These are phyloP conservation scores for Apamea monoglypha DNA, from an alignment of 2,888 invertebrate genomes.

Conservation along the genomic window DNA sequence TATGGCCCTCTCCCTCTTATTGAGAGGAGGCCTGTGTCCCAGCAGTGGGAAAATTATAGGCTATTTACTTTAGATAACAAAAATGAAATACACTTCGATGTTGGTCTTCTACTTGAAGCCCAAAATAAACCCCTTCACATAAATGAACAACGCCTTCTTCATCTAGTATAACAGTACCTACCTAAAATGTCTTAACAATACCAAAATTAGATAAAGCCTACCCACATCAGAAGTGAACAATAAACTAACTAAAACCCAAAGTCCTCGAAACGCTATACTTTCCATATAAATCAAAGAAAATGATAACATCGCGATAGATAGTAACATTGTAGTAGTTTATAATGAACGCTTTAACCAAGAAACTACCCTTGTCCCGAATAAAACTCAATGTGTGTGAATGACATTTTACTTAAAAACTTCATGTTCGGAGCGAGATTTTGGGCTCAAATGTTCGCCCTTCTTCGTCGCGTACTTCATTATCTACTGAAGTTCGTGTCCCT, in stretches of 20 bases:
- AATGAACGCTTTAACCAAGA: conserved; percentile 6
- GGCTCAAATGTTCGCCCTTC: not conserved
- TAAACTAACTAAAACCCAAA: conserved; percentile 10
- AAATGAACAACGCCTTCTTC: not conserved
- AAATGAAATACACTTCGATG: not conserved
- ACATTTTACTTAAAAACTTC: conserved; percentile 1
- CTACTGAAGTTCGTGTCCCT: not conserved
- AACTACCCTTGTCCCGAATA: conserved; percentile 14
- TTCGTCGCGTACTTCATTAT: not conserved
- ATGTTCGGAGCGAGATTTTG: not conserved
- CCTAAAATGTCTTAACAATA: conserved; percentile 34
- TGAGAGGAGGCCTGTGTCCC: too few species aligned
- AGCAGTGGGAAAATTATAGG: not conserved
- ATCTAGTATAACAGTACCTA: not conserved
- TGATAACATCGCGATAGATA: conserved; percentile 9
- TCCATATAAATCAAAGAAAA: conserved; percentile 42
- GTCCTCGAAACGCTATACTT: conserved; percentile 15
- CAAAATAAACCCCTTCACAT: not conserved
- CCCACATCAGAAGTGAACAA: conserved; percentile 49
- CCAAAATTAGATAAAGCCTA: conserved; percentile 31
- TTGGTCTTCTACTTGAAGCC: not conserved
- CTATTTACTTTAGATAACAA: not conserved
- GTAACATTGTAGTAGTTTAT: conserved; percentile 9
- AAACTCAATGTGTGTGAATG: not conserved
- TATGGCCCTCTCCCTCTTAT: too few species aligned